Percentiles rank a stretch among this genome's conserved stretches.
Conservation (phyloP, 2,888 invertebrate species). For the Caenorhabditis panamensis region DNA sequence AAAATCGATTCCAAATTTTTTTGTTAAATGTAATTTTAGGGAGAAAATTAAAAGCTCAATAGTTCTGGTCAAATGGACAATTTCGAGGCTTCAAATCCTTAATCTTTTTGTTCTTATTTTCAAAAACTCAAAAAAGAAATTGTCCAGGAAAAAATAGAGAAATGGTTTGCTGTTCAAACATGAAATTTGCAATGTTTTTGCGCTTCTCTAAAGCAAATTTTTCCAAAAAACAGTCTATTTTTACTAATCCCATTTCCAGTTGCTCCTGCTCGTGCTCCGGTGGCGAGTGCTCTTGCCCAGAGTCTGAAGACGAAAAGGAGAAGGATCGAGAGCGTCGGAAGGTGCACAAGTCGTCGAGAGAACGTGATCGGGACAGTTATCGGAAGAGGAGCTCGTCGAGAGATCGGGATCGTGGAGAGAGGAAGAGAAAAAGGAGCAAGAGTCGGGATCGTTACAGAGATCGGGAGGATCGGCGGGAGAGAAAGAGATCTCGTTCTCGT, state of each 20-base stretch:
- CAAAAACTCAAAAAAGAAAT: too few species aligned
- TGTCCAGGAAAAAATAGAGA: too few species aligned
- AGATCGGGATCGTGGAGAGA: conserved; percentile 49
- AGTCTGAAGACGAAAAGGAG: conserved; percentile 70
- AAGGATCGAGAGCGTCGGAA: conserved; percentile 55
- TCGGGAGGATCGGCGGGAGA: conserved; percentile 31
- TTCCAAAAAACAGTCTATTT: too few species aligned
- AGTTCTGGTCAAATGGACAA: too few species aligned
- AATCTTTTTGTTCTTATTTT: too few species aligned
- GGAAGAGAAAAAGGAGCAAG: conserved; percentile 40
- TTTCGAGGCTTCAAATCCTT: too few species aligned
- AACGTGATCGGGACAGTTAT: conserved; percentile 53
- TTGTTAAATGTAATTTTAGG: too few species aligned
- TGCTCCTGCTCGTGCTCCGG: conserved; percentile 80
- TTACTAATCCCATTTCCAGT: conserved; percentile 63
- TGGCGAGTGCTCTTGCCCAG: conserved; percentile 79
- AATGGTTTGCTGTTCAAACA: too few species aligned
- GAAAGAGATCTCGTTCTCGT: conserved; percentile 49
- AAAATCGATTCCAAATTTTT: too few species aligned
- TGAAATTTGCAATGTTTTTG: too few species aligned
- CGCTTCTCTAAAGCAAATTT: too few species aligned
- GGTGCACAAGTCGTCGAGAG: conserved; percentile 56
- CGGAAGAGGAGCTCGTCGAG: conserved; percentile 33
- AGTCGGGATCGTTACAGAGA: conserved; percentile 13
- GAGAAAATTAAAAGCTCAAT: too few species aligned